phyloP scores from a whole-genome alignment of 2,888 invertebrate genomes.

The Tetragonisca angustula region DNA sequence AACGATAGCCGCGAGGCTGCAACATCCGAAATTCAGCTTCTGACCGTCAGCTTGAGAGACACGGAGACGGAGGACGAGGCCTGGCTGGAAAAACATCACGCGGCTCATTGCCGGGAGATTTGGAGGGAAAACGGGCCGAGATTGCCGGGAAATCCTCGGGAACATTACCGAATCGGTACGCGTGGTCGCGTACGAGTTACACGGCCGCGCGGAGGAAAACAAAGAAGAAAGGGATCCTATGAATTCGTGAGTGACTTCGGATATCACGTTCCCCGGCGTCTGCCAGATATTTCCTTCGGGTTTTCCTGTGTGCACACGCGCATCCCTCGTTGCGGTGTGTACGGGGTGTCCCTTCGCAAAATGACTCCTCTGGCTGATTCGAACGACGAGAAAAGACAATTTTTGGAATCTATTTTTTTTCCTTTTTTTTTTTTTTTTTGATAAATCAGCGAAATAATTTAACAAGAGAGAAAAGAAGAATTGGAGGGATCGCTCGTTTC shows the following conservation, averaged over 20 bases:
- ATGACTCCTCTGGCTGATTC: not conserved
- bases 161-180: slow-evolving; percentile 67
- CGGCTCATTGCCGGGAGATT: slow-evolving; percentile 65
- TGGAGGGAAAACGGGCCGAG: slow-evolving; percentile 55
- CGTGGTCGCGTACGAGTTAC: slow-evolving; percentile 63
- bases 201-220: slow-evolving; percentile 53
- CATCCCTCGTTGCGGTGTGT: not conserved
- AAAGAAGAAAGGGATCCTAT: slow-evolving; percentile 64
- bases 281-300: slow-evolving; percentile 66
- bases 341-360: not conserved
- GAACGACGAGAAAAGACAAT: no score
- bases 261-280: slow-evolving; percentile 68
- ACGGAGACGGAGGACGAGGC: slow-evolving; percentile 2
- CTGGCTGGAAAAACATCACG: slow-evolving; percentile 40
- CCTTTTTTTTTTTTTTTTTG: no score
- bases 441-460: no score
- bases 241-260: slow-evolving; percentile 73
- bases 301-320: slow-evolving; percentile 32
- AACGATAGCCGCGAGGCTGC: not conserved
- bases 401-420: no score
- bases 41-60: slow-evolving; percentile 28
- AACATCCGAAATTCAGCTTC: slow-evolving; percentile 45
- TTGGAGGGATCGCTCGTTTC: not conserved
- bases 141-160: slow-evolving; percentile 59
- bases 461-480: not conserved